Percentiles rank a stretch among this genome's conserved stretches.
Conservation (phyloP, 2,797 vertebrate genomes). For the Sebastes trivittatus region DNA sequence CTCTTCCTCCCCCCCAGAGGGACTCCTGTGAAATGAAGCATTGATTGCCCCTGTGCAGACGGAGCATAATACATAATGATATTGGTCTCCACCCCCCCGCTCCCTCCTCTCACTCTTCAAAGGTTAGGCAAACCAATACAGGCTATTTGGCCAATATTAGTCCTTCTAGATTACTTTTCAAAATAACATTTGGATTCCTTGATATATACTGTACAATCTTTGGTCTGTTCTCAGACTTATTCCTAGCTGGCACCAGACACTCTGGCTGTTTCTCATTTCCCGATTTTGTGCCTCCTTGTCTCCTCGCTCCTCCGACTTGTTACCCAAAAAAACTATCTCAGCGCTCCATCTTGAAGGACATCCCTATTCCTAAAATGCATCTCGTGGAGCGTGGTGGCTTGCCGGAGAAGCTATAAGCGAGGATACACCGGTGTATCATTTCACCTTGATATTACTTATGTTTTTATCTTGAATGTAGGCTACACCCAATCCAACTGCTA, state of each 20-base stretch:
- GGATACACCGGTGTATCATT: not conserved
- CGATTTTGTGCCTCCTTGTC: not conserved
- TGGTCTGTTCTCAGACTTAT: conserved; percentile 3
- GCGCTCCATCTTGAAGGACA: not conserved
- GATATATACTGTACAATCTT: conserved; percentile 1
- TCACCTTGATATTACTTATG: too few species aligned
- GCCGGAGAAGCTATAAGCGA: not conserved
- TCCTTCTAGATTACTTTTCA: conserved; percentile 24
- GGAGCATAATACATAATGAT: conserved; percentile 74
- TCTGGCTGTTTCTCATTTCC: not conserved
- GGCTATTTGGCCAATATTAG: conserved; percentile 19
- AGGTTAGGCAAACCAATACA: conserved; percentile 45
- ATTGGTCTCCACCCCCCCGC: conserved; percentile 26
- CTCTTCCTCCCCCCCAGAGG: conserved; percentile 31
- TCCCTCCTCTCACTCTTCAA: conserved; percentile 13
- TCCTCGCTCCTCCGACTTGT: not conserved
- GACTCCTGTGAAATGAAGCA: conserved; percentile 72
- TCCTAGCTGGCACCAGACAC: not conserved
- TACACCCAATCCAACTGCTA: too few species aligned
- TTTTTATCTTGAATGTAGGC: too few species aligned
- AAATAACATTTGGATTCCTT: conserved; percentile 37
- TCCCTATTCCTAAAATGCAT: not conserved
- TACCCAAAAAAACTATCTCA: not conserved
- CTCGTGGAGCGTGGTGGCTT: rapidly evolving
- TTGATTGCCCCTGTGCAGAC: conserved; percentile 73